Percentiles rank a stretch among this genome's conserved stretches.
Conservation (phyloP, 2,113 vertebrate species). For the Ictalurus furcatus region DNA sequence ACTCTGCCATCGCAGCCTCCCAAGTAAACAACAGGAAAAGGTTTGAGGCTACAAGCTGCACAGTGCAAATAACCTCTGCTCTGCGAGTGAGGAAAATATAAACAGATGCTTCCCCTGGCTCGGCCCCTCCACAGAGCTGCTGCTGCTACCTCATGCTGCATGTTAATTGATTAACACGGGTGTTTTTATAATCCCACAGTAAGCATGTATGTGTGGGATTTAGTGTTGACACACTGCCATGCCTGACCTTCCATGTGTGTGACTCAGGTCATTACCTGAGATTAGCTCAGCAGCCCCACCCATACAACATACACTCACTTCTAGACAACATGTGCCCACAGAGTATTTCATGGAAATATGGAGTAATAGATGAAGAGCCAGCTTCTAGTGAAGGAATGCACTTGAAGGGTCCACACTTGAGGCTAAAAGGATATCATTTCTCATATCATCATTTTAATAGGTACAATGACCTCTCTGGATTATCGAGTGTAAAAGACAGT, state of each 20-base stretch:
- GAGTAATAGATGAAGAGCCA: constrained; percentile 4
- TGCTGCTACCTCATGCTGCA: constrained; percentile 49
- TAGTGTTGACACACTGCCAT: constrained; percentile 62
- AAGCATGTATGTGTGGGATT: constrained; percentile 69
- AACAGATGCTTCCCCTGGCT: constrained; percentile 33
- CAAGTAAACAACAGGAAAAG: constrained; percentile 39
- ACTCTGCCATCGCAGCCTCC: not conserved
- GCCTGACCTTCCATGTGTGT: constrained; percentile 55
- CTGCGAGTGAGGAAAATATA: constrained; percentile 23
- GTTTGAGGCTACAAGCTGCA: constrained; percentile 14
- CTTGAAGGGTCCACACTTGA: not conserved
- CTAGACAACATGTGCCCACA: constrained; percentile 62
- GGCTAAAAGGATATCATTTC: not conserved
- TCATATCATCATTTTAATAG: not conserved
- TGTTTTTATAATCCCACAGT: constrained; percentile 64
- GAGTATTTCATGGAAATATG: constrained; percentile 38
- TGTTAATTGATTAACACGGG: constrained; percentile 58
- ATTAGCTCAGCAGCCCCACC: constrained; percentile 51
- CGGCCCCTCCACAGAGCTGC: not conserved
- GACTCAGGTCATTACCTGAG: constrained; percentile 54
- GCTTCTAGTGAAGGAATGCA: not conserved
- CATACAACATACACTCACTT: constrained; percentile 57
- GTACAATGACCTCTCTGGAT: not conserved
- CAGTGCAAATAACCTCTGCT: constrained; percentile 12
- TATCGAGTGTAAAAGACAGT: not conserved